Base-by-base conservation (phyloP, 2,888 invertebrate species). In the Drosophila mayaguana region DNA sequence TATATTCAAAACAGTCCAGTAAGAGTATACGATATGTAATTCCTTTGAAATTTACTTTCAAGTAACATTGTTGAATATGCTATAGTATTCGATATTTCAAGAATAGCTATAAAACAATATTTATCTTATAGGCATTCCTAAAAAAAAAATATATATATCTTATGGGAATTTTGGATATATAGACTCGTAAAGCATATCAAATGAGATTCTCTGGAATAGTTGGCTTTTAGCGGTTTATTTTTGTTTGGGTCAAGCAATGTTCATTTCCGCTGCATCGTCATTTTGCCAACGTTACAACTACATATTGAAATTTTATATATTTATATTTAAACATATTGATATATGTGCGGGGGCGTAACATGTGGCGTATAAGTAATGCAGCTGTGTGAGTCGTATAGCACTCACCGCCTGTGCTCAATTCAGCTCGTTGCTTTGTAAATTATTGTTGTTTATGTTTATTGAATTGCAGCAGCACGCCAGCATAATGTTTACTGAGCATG, bases 401-500 rank as follows among this genome's bases (percentile, higher is more conserved):
- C 32, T 63, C 40, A 32, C 20, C 51, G 73, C 18, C 28, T 68
- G 69, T 63, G 67, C 65, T 66, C 55, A 64, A 62, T 78, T 69
- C 71, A 65, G 63, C 57, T 69, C 46, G 56, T 59, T 72, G 55
- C 48, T 28, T 20, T 56, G 25, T 57, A 51, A 71, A 57, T 32
- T 11, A 18, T 62, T 72, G 53, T 57, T 68, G 62, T 34, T 54
- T 56, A 67, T 66, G 59, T 65, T 65, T 73, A 73, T 75, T 69
- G 70, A 63, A 68, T 68, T 75, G 72, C 74, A 69, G 78, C 77
- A 76, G 78, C 78, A 78, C 55, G 62, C 43, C 57, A 78, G 57
- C 57, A 57, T 56, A 43, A 34, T 46, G 50, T 64, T 71, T 63
- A 48, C 12, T 22, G 51, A 28, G 12, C 11, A n/a, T 62, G 11